Evolutionary conservation across 2,888 invertebrate genomes (phyloP).

Genomic region (Toxonevra muliebris): DNA sequence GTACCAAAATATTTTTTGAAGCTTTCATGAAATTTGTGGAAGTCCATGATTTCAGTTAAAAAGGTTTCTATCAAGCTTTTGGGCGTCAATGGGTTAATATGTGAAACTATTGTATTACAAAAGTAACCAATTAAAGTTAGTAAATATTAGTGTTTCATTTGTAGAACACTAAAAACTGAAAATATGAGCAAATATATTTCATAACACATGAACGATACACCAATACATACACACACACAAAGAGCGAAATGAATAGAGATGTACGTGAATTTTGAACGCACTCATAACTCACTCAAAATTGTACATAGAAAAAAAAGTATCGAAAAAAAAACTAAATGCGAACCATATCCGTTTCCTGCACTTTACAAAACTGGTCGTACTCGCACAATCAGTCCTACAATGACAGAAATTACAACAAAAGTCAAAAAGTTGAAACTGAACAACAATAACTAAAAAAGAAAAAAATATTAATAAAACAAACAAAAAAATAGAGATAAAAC

Average conservation of each 20-base stretch:
- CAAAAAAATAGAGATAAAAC: neutral
- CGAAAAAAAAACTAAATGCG: conserved; percentile 1
- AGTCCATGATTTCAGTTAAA: no score
- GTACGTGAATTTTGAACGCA: neutral
- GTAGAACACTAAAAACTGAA: neutral
- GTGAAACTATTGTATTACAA: no score
- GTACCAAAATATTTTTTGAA: no score
- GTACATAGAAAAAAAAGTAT: neutral
- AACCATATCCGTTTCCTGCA: neutral
- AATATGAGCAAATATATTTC: conserved; percentile 1
- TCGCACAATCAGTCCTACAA: no score
- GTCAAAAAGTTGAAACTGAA: neutral
- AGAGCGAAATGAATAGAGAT: conserved; percentile 1
- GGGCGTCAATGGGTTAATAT: no score
- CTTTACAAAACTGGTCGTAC: no score
- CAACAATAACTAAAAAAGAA: neutral
- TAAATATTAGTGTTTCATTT: no score
- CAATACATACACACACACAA: conserved; percentile 4
- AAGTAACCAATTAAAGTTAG: no score
- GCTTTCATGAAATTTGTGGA: no score
- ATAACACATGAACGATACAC: neutral
- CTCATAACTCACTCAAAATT: conserved; percentile 9
- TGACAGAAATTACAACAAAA: neutral
- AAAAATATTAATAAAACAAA: neutral
- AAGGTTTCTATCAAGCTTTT: no score